These are phyloP conservation scores for Himalopsyche japonica DNA, from an alignment of 2,888 invertebrate species.

Conservation along the genomic window DNA sequence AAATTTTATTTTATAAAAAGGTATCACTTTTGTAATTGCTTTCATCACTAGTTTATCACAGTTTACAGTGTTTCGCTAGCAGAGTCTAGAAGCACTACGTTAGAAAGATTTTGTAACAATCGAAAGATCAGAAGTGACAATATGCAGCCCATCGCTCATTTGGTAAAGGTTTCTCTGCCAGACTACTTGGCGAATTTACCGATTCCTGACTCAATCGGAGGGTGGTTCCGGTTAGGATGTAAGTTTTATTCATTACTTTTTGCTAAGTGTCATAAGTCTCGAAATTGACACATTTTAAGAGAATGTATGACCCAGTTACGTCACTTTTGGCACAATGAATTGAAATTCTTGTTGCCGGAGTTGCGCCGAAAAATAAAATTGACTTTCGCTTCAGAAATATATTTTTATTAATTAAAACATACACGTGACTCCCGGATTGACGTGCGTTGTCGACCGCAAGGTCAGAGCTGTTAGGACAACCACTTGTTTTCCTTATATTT, in stretches of 20 bases:
- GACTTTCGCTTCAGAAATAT: neutral
- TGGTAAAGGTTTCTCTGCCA: conserved; percentile 79
- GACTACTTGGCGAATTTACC: conserved; percentile 84
- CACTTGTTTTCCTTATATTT: neutral
- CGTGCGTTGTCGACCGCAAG: neutral
- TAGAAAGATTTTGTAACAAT: neutral
- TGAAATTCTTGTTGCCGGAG: neutral
- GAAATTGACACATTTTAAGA: neutral
- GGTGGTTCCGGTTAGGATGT: conserved; percentile 87
- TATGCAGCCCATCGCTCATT: conserved; percentile 77
- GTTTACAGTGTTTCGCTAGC: neutral
- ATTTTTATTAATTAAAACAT: neutral
- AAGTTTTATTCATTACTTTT: conserved; percentile 46
- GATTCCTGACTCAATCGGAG: conserved; percentile 80
- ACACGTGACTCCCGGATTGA: neutral
- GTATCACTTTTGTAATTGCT: neutral
- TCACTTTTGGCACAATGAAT: conserved; percentile 16
- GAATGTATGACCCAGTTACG: conserved; percentile 18
- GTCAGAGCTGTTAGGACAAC: neutral
- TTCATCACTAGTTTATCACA: neutral
- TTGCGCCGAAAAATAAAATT: neutral
- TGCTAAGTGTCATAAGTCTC: neutral
- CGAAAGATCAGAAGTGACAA: conserved; percentile 43
- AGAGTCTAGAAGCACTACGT: neutral
- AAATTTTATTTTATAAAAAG: neutral